Percentiles rank a stretch among this genome's conserved stretches.
Conservation (phyloP, 23 tunicate species). For the Ciona savignyi region DNA sequence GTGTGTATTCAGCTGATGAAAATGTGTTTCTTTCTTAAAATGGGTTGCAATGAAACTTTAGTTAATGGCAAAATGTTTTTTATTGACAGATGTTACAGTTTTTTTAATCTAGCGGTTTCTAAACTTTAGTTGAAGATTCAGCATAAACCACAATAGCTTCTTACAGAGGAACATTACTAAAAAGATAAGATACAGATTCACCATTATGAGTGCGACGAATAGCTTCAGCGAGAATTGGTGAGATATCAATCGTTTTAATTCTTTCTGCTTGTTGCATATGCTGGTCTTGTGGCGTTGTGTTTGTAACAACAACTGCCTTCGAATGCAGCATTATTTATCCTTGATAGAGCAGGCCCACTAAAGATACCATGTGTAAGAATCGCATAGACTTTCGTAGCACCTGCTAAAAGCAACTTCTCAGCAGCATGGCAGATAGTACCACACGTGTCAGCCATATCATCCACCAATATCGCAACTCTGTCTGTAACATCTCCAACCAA, state of each 20-base stretch:
- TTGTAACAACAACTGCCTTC: constrained; percentile 96
- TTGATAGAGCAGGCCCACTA: constrained; percentile 88
- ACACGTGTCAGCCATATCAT: constrained; percentile 99
- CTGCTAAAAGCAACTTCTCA: constrained; percentile 86
- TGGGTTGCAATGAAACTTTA: too few species aligned
- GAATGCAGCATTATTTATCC: constrained; percentile 84
- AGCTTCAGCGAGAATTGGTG: constrained; percentile 95
- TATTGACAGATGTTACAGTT: too few species aligned
- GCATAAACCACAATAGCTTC: too few species aligned
- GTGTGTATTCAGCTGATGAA: too few species aligned
- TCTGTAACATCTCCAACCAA: constrained; percentile 95
- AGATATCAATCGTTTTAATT: constrained; percentile 84
- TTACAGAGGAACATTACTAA: constrained; percentile 88
- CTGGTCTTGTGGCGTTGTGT: constrained; percentile 95
- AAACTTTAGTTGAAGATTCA: too few species aligned
- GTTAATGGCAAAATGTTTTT: too few species aligned
- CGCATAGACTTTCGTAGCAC: constrained; percentile 92
- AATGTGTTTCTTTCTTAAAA: too few species aligned
- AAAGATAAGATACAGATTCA: constrained; percentile 88
- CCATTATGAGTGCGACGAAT: constrained; percentile 99
- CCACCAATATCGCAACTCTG: constrained; percentile 89
- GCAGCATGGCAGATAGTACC: constrained; percentile 95
- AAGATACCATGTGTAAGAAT: constrained; percentile 97
- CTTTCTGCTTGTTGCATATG: constrained; percentile 59
- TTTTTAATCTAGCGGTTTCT: too few species aligned